Evolutionary conservation across 2,113 vertebrate genomes (phyloP).

Genomic region (Fregata magnificens): DNA sequence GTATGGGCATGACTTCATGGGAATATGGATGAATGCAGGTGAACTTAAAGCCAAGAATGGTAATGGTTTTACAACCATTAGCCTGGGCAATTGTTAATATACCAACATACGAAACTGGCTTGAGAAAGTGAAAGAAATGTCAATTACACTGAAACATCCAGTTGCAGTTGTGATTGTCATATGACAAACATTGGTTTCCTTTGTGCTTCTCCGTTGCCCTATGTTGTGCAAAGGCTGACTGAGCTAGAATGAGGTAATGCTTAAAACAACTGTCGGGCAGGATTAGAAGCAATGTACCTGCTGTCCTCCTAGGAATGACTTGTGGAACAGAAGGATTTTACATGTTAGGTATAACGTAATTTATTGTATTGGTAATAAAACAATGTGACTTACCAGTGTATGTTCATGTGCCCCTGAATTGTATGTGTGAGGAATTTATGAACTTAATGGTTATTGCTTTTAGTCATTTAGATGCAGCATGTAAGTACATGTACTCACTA

Average conservation of each 20-base stretch:
- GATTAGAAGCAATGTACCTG: not conserved
- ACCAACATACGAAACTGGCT: not conserved
- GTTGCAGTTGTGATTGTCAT: rapidly evolving
- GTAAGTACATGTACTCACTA: not conserved
- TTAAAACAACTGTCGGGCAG: not conserved
- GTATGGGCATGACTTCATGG: not conserved
- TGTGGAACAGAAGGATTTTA: not conserved
- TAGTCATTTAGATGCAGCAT: not conserved
- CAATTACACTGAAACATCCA: too few relatives aligned
- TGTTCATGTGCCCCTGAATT: not conserved
- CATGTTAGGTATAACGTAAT: rapidly evolving
- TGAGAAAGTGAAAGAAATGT: not conserved
- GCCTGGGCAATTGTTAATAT: not conserved
- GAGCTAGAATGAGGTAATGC: not conserved
- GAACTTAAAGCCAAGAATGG: not conserved
- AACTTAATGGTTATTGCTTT: not conserved
- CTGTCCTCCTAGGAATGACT: not conserved
- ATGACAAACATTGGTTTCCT: not conserved
- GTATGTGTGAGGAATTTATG: not conserved
- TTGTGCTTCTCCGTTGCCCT: not conserved
- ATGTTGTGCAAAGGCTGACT: not conserved
- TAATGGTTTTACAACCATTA: not conserved
- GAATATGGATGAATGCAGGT: not conserved
- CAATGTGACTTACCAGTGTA: not conserved
- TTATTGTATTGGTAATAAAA: not conserved